Conservation (phyloP, 2,113 vertebrate species). For the Saguinus midas region DNA sequence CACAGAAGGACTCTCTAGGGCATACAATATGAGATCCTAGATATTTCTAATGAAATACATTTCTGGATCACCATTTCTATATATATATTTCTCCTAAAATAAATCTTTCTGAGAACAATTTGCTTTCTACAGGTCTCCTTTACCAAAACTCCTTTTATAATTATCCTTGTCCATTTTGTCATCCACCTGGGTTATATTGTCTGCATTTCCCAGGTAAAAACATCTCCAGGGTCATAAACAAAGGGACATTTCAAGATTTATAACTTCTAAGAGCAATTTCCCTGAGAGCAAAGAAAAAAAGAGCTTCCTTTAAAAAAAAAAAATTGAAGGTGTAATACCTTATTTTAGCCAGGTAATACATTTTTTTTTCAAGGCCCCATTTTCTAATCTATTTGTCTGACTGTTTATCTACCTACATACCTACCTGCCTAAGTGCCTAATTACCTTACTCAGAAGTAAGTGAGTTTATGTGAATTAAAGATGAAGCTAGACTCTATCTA, state of each 20-base stretch:
- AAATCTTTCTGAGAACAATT: neutral
- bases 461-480: neutral
- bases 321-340: neutral
- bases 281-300: neutral
- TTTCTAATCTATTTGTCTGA: neutral
- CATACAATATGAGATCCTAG: neutral
- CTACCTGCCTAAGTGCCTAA: no score
- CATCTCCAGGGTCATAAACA: neutral
- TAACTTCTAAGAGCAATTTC: neutral
- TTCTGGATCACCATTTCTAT: neutral
- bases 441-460: neutral
- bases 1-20: neutral
- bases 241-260: neutral
- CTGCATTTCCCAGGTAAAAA: neutral
- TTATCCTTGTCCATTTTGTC: neutral
- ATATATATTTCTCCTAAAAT: neutral
- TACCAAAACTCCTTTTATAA: neutral
- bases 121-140: neutral
- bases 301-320: neutral
- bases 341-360: neutral
- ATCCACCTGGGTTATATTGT: neutral
- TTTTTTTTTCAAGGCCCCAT: neutral
- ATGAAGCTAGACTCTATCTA: neutral
- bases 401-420: neutral
- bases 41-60: neutral